Evolutionary conservation across 2,888 invertebrate genomes (phyloP), one percentile per base, ranked within the genome.

Genomic region (Erebia epiphron): DNA sequence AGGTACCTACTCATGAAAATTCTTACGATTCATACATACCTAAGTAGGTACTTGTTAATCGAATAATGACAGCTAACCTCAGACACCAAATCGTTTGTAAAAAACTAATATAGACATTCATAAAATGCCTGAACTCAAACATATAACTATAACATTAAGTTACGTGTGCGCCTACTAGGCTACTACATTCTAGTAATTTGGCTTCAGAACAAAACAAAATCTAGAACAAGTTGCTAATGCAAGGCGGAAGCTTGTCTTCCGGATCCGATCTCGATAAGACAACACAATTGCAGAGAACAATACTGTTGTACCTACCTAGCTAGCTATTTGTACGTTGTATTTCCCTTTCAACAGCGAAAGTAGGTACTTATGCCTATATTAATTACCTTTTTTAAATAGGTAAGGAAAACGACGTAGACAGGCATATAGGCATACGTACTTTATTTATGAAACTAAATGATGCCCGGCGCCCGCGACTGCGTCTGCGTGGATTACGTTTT

Each of bases 201-300:
- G 58, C 46, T 58, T n/a, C 21, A 66, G 56, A 56, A 43, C 65
- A 65, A 67, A 67, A 58, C 67, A 67, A 67, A 67, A 67, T 67
- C 67, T 58, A 58, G 67, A 67, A 10, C 67, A 58, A 13, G 46
- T 57, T 67, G 46, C 46, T 67, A 72, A 72, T 43, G 11, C 49
- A 63, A 62, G 60, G 58, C 69, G 69, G 67, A 69, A 67, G 60
- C 64, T 64, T 67, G 46, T 60, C 58, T 69, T 65, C 67, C 71
- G 64, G 72, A 69, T 72, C 69, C n/a, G 69, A 72, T 69, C 67
- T 60, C 18, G 69, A 72, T 72, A 69, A 72, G 72, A 69, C 71
- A 72, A 66, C 52, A 66, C 71, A 68, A 71, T 73, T 73, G 73
- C 60, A 46, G 13, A 60, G 73, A 62, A 71, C 66, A 69, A 58